These are phyloP conservation scores for Pocillopora meandrina DNA, from an alignment of 92 coral and sea anemone species.

Conservation along the genomic window DNA sequence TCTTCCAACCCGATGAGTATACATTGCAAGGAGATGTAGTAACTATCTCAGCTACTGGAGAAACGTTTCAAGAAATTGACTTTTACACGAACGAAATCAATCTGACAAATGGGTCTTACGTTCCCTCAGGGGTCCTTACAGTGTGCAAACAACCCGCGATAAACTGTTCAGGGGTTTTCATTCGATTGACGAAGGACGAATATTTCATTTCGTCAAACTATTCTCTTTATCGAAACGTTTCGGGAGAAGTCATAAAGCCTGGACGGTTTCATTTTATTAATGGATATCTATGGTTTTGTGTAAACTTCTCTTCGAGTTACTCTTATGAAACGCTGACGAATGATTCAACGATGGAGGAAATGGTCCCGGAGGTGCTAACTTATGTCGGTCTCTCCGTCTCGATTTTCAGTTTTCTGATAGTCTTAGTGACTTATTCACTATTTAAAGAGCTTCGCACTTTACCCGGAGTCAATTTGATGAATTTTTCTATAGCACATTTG, in stretches of 20 bases:
- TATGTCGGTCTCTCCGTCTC: constrained; percentile 51
- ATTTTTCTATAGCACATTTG: constrained; percentile 36
- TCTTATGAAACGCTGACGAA: too few species aligned
- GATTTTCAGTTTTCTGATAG: constrained; percentile 24
- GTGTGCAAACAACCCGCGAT: constrained; percentile 8
- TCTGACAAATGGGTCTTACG: constrained; percentile 6
- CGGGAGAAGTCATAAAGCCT: constrained; percentile 15
- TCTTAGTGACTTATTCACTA: constrained; percentile 46
- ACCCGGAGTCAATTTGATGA: constrained; percentile 64
- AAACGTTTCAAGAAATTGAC: background rate
- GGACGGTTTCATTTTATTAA: constrained; percentile 10
- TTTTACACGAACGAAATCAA: constrained; percentile 11
- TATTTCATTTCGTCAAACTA: constrained; percentile 20
- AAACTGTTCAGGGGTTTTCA: constrained; percentile 45
- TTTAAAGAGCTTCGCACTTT: constrained; percentile 59
- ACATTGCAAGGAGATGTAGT: background rate
- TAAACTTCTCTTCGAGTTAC: background rate
- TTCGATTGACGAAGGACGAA: constrained; percentile 14
- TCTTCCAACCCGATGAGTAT: background rate
- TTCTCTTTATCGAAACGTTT: constrained; percentile 34
- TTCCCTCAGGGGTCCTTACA: background rate
- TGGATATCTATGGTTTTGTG: constrained; percentile 27
- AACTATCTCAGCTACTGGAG: background rate
- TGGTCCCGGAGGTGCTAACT: background rate
- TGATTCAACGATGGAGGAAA: background rate